These are phyloP conservation scores for Crioceris asparagi DNA, from an alignment of 2,888 invertebrate species.

Conservation along the genomic window DNA sequence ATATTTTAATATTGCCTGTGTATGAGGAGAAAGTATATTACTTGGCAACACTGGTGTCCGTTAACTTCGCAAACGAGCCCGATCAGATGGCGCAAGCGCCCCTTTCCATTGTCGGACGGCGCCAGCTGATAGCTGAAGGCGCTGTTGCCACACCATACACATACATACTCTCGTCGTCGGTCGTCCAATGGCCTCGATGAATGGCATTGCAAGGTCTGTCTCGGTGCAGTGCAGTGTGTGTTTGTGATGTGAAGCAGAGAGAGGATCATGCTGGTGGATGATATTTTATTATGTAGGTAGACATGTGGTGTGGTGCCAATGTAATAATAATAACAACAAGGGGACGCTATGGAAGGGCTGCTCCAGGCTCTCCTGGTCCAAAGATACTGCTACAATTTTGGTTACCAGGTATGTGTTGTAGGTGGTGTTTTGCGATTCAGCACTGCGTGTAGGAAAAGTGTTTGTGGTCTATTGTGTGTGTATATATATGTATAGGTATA, in stretches of 20 bases:
- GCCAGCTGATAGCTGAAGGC: conserved; percentile 37
- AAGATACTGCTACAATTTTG: conserved; percentile 31
- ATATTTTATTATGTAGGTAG: conserved; percentile 16
- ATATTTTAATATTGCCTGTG: too few relatives aligned
- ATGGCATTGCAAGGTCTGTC: conserved; percentile 48
- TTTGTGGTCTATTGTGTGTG: too few relatives aligned
- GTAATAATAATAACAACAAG: background rate
- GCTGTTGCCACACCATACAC: conserved; percentile 41
- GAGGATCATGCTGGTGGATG: conserved; percentile 12
- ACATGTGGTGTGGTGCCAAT: conserved; percentile 25
- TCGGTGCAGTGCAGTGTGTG: conserved; percentile 36
- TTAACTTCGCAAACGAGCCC: conserved; percentile 17
- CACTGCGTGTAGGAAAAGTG: background rate
- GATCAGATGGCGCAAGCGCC: conserved; percentile 15
- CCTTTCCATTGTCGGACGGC: conserved; percentile 14
- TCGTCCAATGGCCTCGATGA: conserved; percentile 56
- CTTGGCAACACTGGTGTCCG: conserved; percentile 8
- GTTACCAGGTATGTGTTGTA: conserved; percentile 27
- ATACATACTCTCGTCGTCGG: conserved; percentile 33
- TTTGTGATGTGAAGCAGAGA: conserved; percentile 9
- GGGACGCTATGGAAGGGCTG: conserved; percentile 38
- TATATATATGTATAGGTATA: background rate
- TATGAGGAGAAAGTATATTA: too few relatives aligned
- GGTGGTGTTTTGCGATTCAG: conserved; percentile 13
- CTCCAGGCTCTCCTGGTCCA: conserved; percentile 37